Base-by-base conservation (phyloP, 2,888 invertebrate species). In the Clostera curtula region DNA sequence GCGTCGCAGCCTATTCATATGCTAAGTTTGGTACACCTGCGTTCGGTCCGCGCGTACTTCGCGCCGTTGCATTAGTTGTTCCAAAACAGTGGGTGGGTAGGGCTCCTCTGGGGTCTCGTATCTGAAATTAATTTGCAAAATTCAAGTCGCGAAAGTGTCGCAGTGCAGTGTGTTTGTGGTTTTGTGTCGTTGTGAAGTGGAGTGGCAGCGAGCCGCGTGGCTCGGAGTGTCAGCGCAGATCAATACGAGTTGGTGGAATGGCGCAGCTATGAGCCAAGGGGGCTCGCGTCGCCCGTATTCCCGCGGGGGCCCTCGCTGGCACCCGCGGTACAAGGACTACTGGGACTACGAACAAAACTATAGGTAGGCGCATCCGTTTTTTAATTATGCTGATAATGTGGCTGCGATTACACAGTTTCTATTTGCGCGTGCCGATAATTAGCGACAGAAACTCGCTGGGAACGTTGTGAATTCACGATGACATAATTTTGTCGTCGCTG, bases 341-440 rank as follows among this genome's bases (percentile, higher is more conserved):
- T 83, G 82, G 82, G 83, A 82, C 43, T 82, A 79, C 65, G 83
- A 83, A 31, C 82, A 83, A 33, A 82, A 77, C 46, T 83, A 80
- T 57, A 83, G 82, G 82, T 60, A 42, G 26, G 7, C 23, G 26
- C 12, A 29, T n/a, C 30, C 24, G 25, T 14, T n/a, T n/a, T n/a
- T n/a, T n/a, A n/a, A n/a, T n/a, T n/a, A n/a, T n/a, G n/a, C n/a
- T n/a, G n/a, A n/a, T n/a, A n/a, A n/a, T n/a, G n/a, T n/a, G n/a
- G n/a, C n/a, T n/a, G n/a, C n/a, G n/a, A n/a, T n/a, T n/a, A n/a
- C n/a, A n/a, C n/a, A n/a, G n/a, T n/a, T n/a, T n/a, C n/a, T n/a
- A n/a, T n/a, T n/a, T n/a, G n/a, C n/a, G n/a, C n/a, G n/a, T n/a
- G n/a, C n/a, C n/a, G n/a, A n/a, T n/a, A n/a, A n/a, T n/a, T n/a